Base-by-base conservation (phyloP, 2,113 vertebrate genomes). In the Pomatostomus ruficeps region DNA sequence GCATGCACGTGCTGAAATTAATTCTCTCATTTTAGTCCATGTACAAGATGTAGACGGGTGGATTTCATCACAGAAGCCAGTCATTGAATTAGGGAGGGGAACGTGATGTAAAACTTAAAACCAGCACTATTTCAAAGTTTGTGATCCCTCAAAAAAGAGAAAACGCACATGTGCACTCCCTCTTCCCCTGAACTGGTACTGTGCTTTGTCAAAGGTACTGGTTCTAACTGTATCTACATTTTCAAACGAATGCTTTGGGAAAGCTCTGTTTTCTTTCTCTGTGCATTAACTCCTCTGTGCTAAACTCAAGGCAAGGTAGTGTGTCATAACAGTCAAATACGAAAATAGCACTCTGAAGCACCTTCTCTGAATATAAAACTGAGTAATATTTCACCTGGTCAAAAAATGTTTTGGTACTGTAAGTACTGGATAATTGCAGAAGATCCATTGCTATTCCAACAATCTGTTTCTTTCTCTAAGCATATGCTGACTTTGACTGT, bases 111-210 rank as follows among this genome's bases (percentile, higher is more conserved):
- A 83, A 91, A 46, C 28, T 51, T 36, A 22, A 59, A 63, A 42
- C 25, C 43, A 36, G 8, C 18, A 11, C 42, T 49, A 1, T 48
- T 72, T 55, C 21, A 15, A 72, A 7, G 46, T 81, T 74, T 55
- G 21, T 54, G 38, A 38, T 75, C 49, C 4, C 33, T 72, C 23
- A 61, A 33, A 63, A 74, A 83, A 58, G 29, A n/a, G n/a, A 80
- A 52, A 28, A 40, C 2, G 5, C 0, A 0, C 11, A 11, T 0
- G 0, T 2, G 1, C 13, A 17, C 2, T 7, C 1, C 3, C 3
- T 38, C 12, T 68, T 48, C 6, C 14, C 7, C 19, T 12, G 4
- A 65, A 38, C 20, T 52, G 18, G 3, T 31, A 45, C 21, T 28
- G 9, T 6, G 6, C 43, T 88, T 65, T 52, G 54, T 65, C 35